Evolutionary conservation across 2,113 vertebrate species (phyloP), one percentile per base, ranked within the genome.

Genomic region (Dunckerocampus dactyliophorus): DNA sequence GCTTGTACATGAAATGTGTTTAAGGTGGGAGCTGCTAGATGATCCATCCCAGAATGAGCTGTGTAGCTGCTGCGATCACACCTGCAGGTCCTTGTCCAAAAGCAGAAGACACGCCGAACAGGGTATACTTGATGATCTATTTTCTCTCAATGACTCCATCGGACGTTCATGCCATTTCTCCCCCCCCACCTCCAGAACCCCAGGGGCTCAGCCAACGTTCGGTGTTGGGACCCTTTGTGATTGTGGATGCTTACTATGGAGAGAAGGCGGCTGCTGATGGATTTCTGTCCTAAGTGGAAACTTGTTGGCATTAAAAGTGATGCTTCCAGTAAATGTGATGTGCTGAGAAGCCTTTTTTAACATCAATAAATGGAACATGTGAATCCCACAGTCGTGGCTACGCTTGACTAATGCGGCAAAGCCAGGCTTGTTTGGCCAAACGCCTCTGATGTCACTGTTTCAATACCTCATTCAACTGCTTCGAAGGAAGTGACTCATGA

Each of bases 1-100:
- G 3, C 24, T 60, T 11, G 37, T 6, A 9, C 37, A 39, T 39
- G 4, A 2, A 7, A 10, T 51, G 10, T 22, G 21, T 20, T 31
- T 46, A 55, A 90, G 89, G 0, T 91, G 88, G 88, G 84, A 90
- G 45, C 80, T 90, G 7, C 70, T 91, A 0, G 89, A 91, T 50
- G 79, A 89, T 46, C 69, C 82, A 0, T 63, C n/a, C 13, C 70
- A 21, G 64, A 87, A 61, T 59, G n/a, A 54, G 9, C n/a, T 90
- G n/a, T 91, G 90, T 47, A 50, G 58, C 47, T 90, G 88, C 81
- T 91, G 90, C 47, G 84, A 86, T 3, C 69, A 71, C 1, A 60
- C 53, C 54, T 91, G 90, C 69, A 62, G 2, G 8, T 39, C 47
- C 1, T 77, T 77, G 16, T 12, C 13, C 1, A 0, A 8, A 8